Conservation (phyloP, 2,797 vertebrate genomes). For the Platyrinchus mystaceus region DNA sequence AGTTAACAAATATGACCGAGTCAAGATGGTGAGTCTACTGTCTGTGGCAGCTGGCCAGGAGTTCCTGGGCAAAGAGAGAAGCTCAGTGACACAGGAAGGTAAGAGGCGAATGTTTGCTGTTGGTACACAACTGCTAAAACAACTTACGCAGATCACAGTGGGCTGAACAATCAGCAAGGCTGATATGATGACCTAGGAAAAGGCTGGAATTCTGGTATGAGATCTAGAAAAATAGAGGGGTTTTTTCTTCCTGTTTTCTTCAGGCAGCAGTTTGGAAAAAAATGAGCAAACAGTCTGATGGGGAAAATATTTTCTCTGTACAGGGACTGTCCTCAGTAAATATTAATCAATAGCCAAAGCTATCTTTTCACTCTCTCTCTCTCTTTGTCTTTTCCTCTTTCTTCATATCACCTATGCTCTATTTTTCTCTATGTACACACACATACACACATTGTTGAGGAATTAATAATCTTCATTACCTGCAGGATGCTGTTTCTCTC, state of each 20-base stretch:
- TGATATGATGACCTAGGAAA: background rate
- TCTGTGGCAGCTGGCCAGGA: conserved; percentile 37
- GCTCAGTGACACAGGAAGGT: conserved; percentile 61
- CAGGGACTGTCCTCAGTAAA: background rate
- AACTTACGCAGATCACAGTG: conserved; percentile 62
- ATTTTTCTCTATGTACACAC: background rate
- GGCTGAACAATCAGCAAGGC: conserved; percentile 1
- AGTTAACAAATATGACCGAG: conserved; percentile 26
- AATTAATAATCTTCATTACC: background rate
- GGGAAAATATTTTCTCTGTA: conserved; percentile 12
- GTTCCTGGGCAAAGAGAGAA: conserved; percentile 27
- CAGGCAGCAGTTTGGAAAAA: conserved; percentile 21
- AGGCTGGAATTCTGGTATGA: background rate
- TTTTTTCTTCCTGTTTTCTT: conserved; percentile 55
- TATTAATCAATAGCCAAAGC: background rate
- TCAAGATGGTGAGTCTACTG: conserved; percentile 4
- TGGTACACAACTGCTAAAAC: conserved; percentile 54
- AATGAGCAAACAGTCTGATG: background rate
- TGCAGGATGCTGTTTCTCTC: background rate
- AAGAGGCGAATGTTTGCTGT: conserved; percentile 57
- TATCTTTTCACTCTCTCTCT: background rate
- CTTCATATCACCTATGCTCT: background rate
- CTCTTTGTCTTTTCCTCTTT: background rate
- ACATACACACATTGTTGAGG: background rate
- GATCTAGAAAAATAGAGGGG: background rate